Percentiles rank a stretch among this genome's conserved stretches.
phyloP scores from a whole-genome alignment of 2,113 vertebrate species.

The Pleuronectes platessa region DNA sequence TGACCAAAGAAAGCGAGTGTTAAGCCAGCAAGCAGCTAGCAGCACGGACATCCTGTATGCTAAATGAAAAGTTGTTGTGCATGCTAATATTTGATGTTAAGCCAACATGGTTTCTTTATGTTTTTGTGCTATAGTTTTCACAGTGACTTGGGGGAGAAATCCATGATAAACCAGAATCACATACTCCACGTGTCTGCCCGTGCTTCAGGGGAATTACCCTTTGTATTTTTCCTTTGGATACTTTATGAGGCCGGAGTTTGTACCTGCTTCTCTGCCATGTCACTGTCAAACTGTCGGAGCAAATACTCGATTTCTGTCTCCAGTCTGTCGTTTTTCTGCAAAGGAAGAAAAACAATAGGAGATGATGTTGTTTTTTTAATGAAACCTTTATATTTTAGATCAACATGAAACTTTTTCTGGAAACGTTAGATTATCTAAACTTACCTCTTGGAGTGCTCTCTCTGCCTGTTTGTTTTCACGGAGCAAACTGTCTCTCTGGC shows the following conservation, averaged over 20 bases:
- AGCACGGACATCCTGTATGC: no score
- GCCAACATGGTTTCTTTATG: no score
- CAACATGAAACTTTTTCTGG: neutral
- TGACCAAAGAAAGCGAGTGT: neutral
- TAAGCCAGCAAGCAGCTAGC: no score
- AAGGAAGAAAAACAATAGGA: neutral
- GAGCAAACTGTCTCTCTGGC: slow-evolving; percentile 73
- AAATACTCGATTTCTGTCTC: slow-evolving; percentile 86
- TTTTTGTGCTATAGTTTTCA: no score
- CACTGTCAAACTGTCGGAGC: slow-evolving; percentile 86
- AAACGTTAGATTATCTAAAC: neutral
- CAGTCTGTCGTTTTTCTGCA: slow-evolving; percentile 85
- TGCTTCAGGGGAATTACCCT: no score
- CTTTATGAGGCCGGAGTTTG: neutral
- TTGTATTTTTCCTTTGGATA: neutral
- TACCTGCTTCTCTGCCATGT: slow-evolving; percentile 90
- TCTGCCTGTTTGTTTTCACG: slow-evolving; percentile 80
- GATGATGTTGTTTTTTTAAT: neutral
- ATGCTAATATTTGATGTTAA: no score
- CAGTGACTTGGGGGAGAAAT: no score
- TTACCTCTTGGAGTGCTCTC: slow-evolving; percentile 83
- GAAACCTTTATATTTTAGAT: neutral
- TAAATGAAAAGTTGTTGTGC: no score
- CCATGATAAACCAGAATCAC: no score
- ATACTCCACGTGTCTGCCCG: no score